These are phyloP conservation scores for Dipodomys ordii DNA, from an alignment of 2,113 vertebrate genomes.

Conservation along the genomic window DNA sequence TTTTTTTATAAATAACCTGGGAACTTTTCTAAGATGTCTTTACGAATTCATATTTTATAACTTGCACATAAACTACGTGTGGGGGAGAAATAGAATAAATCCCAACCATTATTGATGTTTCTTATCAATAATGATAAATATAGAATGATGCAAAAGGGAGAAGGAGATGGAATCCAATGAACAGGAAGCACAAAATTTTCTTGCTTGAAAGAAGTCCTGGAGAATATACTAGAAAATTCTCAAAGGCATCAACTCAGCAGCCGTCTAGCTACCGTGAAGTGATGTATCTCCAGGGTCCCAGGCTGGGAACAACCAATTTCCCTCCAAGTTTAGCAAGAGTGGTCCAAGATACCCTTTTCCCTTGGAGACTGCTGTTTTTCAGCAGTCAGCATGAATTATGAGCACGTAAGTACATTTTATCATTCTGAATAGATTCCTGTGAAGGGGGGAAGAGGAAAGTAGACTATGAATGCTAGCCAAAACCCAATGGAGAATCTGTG, in stretches of 20 bases:
- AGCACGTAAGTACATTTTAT: neutral
- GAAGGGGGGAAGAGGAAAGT: neutral
- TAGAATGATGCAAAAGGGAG: slow-evolving; percentile 55
- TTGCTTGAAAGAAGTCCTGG: slow-evolving; percentile 27
- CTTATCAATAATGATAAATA: slow-evolving; percentile 73
- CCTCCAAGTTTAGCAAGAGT: slow-evolving; percentile 20
- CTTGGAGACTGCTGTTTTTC: slow-evolving; percentile 33
- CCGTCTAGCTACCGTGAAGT: neutral
- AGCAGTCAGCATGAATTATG: neutral
- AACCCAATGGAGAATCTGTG: slow-evolving; percentile 8
- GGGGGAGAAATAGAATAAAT: slow-evolving; percentile 64
- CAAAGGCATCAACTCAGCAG: slow-evolving; percentile 27
- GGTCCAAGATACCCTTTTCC: slow-evolving; percentile 15
- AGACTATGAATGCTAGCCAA: slow-evolving; percentile 47
- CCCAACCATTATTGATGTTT: slow-evolving; percentile 45
- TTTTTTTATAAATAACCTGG: slow-evolving; percentile 44
- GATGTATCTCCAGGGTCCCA: neutral
- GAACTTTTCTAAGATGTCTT: slow-evolving; percentile 29
- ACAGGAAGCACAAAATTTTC: slow-evolving; percentile 25
- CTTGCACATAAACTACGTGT: slow-evolving; percentile 43
- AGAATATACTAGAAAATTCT: slow-evolving; percentile 36
- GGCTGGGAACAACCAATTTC: slow-evolving; percentile 29
- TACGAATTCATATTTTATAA: slow-evolving; percentile 70
- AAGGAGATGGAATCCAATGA: slow-evolving; percentile 32
- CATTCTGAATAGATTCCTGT: slow-evolving; percentile 44